These are phyloP conservation scores for Calliphora vomitoria DNA, from an alignment of 2,888 invertebrate genomes.

Conservation along the genomic window DNA sequence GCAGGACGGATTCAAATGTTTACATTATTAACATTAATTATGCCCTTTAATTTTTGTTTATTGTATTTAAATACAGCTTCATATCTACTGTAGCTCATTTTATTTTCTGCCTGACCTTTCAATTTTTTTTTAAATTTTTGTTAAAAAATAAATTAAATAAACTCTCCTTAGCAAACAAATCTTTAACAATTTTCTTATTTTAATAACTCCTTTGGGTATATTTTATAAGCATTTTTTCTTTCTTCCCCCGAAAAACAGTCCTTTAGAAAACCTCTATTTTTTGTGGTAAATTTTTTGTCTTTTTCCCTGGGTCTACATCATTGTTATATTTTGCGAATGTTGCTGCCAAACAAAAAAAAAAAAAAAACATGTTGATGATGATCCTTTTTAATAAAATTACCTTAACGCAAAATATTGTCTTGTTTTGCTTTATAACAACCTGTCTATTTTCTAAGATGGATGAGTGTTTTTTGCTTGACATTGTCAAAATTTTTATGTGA, in stretches of 20 bases:
- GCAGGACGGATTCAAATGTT: too few relatives aligned
- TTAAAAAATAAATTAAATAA: not conserved
- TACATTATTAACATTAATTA: too few relatives aligned
- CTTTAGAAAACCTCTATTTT: not conserved
- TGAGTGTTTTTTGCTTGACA: slow-evolving; percentile 54
- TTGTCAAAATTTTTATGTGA: slow-evolving; percentile 38
- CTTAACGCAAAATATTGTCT: slow-evolving; percentile 24
- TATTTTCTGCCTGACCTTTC: not conserved
- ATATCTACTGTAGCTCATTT: not conserved
- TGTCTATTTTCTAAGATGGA: slow-evolving; percentile 43
- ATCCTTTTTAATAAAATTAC: slow-evolving; percentile 58
- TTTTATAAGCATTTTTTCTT: slow-evolving; percentile 46
- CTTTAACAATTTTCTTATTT: slow-evolving; percentile 28
- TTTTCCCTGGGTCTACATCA: too few relatives aligned
- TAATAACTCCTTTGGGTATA: slow-evolving; percentile 68
- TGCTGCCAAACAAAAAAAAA: too few relatives aligned
- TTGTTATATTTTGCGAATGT: not conserved
- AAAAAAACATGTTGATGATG: slow-evolving; percentile 26
- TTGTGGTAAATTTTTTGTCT: too few relatives aligned
- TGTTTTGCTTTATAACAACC: slow-evolving; percentile 2
- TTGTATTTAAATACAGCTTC: too few relatives aligned
- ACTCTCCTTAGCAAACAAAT: not conserved
- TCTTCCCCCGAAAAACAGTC: not conserved
- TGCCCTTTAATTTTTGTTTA: too few relatives aligned
- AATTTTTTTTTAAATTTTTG: not conserved